phyloP scores from a whole-genome alignment of 2,797 vertebrate species.

The Pteropus rufus region DNA sequence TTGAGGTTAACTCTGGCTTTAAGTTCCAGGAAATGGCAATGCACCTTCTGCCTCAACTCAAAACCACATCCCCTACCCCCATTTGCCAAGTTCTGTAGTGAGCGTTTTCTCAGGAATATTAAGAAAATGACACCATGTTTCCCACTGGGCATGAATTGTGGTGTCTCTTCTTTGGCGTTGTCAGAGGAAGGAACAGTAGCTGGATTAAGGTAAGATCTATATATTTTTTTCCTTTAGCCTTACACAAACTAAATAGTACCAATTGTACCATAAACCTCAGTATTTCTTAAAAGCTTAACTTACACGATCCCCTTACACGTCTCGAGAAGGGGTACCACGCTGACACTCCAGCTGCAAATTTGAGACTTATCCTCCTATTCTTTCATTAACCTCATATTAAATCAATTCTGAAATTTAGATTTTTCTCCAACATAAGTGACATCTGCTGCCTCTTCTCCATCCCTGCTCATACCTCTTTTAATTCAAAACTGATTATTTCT shows the following conservation, averaged over 20 bases:
- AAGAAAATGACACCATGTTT: not conserved
- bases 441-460: not conserved
- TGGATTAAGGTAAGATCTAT: not conserved
- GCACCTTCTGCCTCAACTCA: not conserved
- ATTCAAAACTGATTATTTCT: not conserved
- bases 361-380: not conserved
- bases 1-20: not conserved
- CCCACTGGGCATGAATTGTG: not conserved
- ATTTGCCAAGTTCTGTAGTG: not conserved
- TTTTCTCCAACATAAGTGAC: not conserved
- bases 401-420: not conserved
- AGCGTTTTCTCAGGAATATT: not conserved
- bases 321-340: not conserved
- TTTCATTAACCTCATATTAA: not conserved
- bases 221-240: not conserved
- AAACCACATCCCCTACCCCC: rapidly evolving
- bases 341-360: not conserved
- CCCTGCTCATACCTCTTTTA: not conserved
- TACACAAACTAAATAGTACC: not conserved
- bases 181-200: not conserved
- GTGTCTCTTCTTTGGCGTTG: not conserved
- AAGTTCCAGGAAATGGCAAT: not conserved
- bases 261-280: not conserved
- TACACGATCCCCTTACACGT: not conserved
- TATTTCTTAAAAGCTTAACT: not conserved